Evolutionary conservation across 2,888 invertebrate genomes (phyloP).

Genomic region (Lysandra bellargus): DNA sequence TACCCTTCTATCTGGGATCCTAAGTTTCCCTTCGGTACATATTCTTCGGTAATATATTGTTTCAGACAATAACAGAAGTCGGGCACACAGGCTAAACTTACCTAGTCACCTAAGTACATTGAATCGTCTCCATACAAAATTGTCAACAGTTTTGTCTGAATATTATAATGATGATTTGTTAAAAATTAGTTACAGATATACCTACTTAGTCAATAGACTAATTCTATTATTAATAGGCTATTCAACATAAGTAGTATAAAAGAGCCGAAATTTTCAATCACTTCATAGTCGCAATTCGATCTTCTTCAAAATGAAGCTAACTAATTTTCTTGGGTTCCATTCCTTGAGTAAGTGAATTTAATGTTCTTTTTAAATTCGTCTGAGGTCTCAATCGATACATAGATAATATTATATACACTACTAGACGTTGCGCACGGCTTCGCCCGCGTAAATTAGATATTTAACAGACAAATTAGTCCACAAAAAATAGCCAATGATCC

Average conservation of each 20-base stretch:
- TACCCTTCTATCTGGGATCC: too few relatives aligned
- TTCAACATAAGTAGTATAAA: not conserved
- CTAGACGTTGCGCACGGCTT: too few relatives aligned
- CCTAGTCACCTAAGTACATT: not conserved
- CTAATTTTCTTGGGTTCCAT: not conserved
- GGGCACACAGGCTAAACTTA: not conserved
- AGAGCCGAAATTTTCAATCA: not conserved
- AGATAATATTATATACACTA: too few relatives aligned
- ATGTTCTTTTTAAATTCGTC: not conserved
- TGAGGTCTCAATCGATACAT: not conserved
- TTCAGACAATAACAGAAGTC: not conserved
- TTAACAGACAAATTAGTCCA: too few relatives aligned
- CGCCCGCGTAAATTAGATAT: too few relatives aligned
- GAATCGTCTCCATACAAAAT: not conserved
- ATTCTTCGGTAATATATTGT: not conserved
- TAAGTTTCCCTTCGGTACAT: too few relatives aligned
- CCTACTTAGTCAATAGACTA: not conserved
- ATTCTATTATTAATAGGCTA: not conserved
- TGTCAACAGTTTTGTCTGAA: not conserved
- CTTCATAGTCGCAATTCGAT: not conserved
- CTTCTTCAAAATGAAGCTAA: not conserved
- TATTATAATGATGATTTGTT: not conserved
- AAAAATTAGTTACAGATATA: not conserved
- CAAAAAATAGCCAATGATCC: too few relatives aligned
- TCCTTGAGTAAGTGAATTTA: not conserved